Evolutionary conservation across 2,113 vertebrate genomes (phyloP), one percentile per base, ranked within the genome.

Genomic region (Zapornia atra): DNA sequence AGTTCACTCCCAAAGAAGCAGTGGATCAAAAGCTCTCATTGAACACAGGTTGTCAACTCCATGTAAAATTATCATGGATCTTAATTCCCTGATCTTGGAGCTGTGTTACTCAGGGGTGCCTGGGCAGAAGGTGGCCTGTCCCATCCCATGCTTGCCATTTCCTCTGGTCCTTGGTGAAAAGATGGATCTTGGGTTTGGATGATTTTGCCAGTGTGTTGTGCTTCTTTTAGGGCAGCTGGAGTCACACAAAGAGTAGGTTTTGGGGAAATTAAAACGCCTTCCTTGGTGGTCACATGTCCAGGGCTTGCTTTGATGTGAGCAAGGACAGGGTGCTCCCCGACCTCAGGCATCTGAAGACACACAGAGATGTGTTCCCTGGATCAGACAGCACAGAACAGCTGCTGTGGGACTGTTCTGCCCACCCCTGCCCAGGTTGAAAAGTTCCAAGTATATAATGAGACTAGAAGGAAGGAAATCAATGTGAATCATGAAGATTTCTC

Each of bases 391-490:
- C 33, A 81, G 50, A 88, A 26, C 22, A 84, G 20, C 24, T 63
- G 20, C 29, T 44, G 16, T 53, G 73, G 56, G 12, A 5, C 15
- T 70, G 11, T 73, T 83, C 22, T 51, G 18, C 38, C 19, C 72
- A 25, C n/a, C 48, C 53, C 22, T 80, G 57, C n/a, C 8, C 26
- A 86, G 5, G 10, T 0, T 56, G 29, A 73, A 73, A 89, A 73
- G 8, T 48, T 53, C 18, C n/a, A 59, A 51, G 25, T 12, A 31
- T 6, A 18, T 28, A 11, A 31, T 0, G 0, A 86, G 29, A 15
- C 12, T 54, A 33, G 5, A 82, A 91, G 54, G 44, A 73, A 16
- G n/a, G 15, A 77, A 3, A 70, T 22, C 29, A n/a, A 11, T 81
- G 26, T 3, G 2, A 66, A 84, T 84, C 8, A 3, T 26, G 33